Evolutionary conservation across 2,888 invertebrate genomes (phyloP), one percentile per base, ranked within the genome.

Genomic region (Muscina levida): DNA sequence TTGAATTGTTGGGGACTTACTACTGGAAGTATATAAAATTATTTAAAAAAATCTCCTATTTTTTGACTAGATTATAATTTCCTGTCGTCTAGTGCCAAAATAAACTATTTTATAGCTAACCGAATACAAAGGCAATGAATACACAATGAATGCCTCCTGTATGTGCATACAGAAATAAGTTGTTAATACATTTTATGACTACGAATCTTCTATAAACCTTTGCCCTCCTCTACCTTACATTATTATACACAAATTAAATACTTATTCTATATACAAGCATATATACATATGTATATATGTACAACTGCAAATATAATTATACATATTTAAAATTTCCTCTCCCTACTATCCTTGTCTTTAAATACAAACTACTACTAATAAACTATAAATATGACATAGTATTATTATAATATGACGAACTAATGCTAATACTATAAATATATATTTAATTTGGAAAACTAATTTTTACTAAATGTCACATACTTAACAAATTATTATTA

Each of bases 141-240:
- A 31, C 8, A 31, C 31, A 31, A 31, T 5, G 3, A 31, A 31
- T 31, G 31, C 31, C 31, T 3, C 3, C 4, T 31, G 8, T 31
- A 31, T 31, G 8, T 31, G 8, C 8, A 31, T 31, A 31, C 31
- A 31, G 4, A 31, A 31, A 77, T 67, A 71, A 77, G 62, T 71
- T 77, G 73, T 71, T 73, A 73, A 73, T 80, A 42, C 1, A 73
- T 57, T 48, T 66, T 1, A 57, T 53, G 53, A 6, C 53, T 68
- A 37, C 6, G 15, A 65, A 51, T 68, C 19, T 66, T 67, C 53
- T 44, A 73, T 6, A 39, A 72, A 53, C 17, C 10, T 59, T 42
- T 62, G 42, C 19, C 62, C 62, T 42, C 22, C 62, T 42, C 42
- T 62, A 5, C 22, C 42, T 22, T 42, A 5, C 37, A 39, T 62